These are phyloP conservation scores for Stratiomys singularior DNA, from an alignment of 2,888 invertebrate genomes.

Conservation along the genomic window DNA sequence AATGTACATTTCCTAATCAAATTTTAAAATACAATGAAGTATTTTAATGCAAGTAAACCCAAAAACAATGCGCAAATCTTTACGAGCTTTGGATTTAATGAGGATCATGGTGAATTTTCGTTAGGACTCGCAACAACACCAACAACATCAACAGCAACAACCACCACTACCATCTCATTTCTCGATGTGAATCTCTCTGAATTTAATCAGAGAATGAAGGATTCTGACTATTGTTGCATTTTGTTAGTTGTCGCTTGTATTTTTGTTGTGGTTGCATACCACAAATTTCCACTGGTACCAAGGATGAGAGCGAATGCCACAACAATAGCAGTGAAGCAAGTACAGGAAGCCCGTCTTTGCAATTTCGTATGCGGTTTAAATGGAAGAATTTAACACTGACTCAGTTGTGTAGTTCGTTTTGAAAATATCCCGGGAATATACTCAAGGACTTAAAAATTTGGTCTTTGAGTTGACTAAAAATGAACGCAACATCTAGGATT, in stretches of 20 bases:
- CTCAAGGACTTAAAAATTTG: not conserved
- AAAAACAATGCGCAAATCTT: too few relatives aligned
- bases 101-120: too few relatives aligned
- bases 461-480: not conserved
- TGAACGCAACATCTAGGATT: too few relatives aligned
- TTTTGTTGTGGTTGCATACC: constrained; percentile 29
- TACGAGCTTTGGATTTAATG: too few relatives aligned
- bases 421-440: not conserved
- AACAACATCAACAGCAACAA: too few relatives aligned
- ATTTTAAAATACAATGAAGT: too few relatives aligned
- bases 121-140: too few relatives aligned
- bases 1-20: too few relatives aligned
- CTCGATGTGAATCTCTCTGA: not conserved
- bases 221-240: not conserved
- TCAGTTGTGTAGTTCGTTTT: not conserved
- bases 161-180: too few relatives aligned
- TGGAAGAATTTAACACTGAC: constrained; percentile 23
- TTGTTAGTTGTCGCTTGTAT: constrained; percentile 25
- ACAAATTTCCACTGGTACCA: not conserved
- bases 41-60: too few relatives aligned
- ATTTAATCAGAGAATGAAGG: not conserved
- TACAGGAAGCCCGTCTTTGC: constrained; percentile 21
- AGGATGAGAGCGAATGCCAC: not conserved
- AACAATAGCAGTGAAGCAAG: constrained; percentile 7
- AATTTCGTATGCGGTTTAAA: constrained; percentile 31